Evolutionary conservation across 2,888 invertebrate genomes (phyloP), one percentile per base, ranked within the genome.

Genomic region (Atethmia centrago): DNA sequence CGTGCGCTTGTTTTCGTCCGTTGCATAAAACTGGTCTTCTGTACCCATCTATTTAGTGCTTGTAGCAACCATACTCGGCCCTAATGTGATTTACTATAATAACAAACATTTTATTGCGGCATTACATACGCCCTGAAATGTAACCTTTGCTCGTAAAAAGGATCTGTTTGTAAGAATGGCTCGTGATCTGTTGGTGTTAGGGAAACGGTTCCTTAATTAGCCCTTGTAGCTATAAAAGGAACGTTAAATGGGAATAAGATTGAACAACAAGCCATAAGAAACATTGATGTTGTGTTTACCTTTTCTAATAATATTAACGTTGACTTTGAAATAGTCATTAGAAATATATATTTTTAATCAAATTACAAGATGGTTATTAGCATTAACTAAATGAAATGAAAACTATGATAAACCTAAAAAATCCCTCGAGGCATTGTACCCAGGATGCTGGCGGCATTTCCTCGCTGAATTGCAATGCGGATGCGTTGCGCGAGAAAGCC

Each of bases 81-180:
- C 80, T 90, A 90, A 92, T 90, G 90, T 91, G 92, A 93, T 93
- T 92, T 91, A 91, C 87, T 83, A 90, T 90, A 90, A 92, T 92
- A 92, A 93, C 92, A 92, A 93, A 92, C 90, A 89, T 92, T 93
- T 93, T 92, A 94, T 92, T 88, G 89, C 87, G 84, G 83, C 88
- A 90, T 90, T 89, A 92, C 88, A 88, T 87, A 89, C 82, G 82
- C 82, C 85, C 79, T 87, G 86, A 89, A 88, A 89, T 88, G 88
- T 85, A 79, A 83, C 78, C 79, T 75, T 79, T 74, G 74, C 61
- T 87, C 86, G 81, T 87, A 87, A 87, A 87, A 75, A 78, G 74
- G 75, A 82, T 83, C 77, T 76, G 77, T 76, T 71, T 59, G 77
- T 72, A 83, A 85, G 79, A 83, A 87, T 58, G 64, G 81, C 78